Evolutionary conservation across 2,797 vertebrate species (phyloP), one percentile per base, ranked within the genome.

Genomic region (Acrocephalus scirpaceus): DNA sequence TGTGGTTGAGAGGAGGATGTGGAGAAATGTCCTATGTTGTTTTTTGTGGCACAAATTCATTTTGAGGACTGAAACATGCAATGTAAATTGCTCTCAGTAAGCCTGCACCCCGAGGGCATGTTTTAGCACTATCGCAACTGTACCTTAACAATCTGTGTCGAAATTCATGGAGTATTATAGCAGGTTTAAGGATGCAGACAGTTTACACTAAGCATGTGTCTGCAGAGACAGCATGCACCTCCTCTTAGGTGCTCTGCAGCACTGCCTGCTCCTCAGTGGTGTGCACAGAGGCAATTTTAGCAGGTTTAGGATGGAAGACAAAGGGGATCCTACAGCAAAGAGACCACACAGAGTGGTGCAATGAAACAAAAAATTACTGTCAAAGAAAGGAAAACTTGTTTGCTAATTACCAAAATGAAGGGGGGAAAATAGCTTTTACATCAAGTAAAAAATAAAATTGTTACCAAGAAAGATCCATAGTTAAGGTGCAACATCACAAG

Each of bases 1-100:
- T 97, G 96, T 89, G 97, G 97, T 98, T 97, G 94, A 97, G 92
- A 87, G 60, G 78, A 97, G 96, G 96, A 97, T 96, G 89, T 96
- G 87, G 82, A 97, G 95, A 94, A 92, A 96, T 94, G 88, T 92
- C 84, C 74, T 88, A 25, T 93, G 90, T 86, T 94, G 62, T 88
- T 97, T 97, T 97, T 92, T 91, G 89, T 95, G 82, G 76, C 92
- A 89, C 88, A 94, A 96, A 96, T 97, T 95, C 81, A 94, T 95
- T 93, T 90, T 94, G 86, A 89, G 96, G 83, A 62, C 86, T 91
- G 84, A 95, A 96, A 88, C 79, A 89, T 91, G 89, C 47, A 84
- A 89, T 51, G 53, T 75, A 88, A 91, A 95, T 96, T 95, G 78
- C 90, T 92, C 65, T 87, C 79, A 85, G 62, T 42, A 88, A 83